phyloP scores from a whole-genome alignment of 2,888 invertebrate species.

The Steinernema scapterisci region DNA sequence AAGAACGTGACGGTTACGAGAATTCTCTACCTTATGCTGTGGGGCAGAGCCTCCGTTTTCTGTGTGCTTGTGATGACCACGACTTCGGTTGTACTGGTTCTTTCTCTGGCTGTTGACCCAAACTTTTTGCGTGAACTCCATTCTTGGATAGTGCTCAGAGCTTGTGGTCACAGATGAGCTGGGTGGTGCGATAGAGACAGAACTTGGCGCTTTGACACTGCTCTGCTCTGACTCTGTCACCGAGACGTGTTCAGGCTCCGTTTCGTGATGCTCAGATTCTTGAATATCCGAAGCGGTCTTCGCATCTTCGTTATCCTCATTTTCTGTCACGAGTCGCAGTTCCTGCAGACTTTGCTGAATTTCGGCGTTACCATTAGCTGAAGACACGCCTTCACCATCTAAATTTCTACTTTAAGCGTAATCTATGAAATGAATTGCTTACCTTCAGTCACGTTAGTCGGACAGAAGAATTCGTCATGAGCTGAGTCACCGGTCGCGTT shows the following conservation, averaged over 20 bases:
- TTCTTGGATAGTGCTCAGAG: neutral
- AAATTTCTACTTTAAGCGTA: too few species aligned
- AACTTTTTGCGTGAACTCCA: neutral
- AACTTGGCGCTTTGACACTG: neutral
- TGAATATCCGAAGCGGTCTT: too few species aligned
- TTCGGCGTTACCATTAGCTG: too few species aligned
- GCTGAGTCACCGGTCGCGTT: conserved; percentile 35
- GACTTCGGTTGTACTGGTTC: neutral
- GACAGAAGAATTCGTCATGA: conserved; percentile 32
- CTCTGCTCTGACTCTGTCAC: neutral
- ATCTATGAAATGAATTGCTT: neutral
- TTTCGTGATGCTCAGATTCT: neutral
- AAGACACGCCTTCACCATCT: too few species aligned
- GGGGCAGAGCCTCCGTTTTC: neutral
- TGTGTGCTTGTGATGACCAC: neutral
- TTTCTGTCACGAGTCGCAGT: too few species aligned
- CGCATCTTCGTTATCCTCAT: too few species aligned
- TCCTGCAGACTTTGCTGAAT: too few species aligned
- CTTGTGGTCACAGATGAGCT: neutral
- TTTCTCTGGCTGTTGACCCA: conserved; percentile 6
- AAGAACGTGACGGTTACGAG: neutral
- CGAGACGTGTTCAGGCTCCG: neutral
- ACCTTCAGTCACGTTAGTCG: neutral
- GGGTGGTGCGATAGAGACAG: neutral
- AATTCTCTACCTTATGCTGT: neutral